phyloP scores from a whole-genome alignment of 2,797 vertebrate genomes.

The Sebastiscus tertius region DNA sequence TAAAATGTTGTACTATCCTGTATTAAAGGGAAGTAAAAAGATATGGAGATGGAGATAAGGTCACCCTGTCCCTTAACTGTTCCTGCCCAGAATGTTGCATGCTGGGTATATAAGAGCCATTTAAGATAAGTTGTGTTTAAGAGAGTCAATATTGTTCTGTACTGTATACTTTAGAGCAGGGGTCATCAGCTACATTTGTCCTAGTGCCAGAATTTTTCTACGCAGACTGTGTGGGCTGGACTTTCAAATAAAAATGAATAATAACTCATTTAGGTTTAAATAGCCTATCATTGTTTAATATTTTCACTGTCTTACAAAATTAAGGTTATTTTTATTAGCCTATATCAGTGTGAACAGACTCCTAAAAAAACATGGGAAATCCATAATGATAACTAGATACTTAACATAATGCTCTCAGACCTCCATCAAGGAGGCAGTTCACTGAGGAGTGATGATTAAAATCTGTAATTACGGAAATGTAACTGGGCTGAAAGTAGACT shows the following conservation, averaged over 20 bases:
- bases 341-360: too few relatives aligned
- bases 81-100: slow-evolving; percentile 39
- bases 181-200: background rate
- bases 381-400: too few relatives aligned
- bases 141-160: slow-evolving; percentile 31
- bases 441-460: too few relatives aligned
- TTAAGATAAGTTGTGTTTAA: slow-evolving; percentile 52
- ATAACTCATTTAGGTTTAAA: too few relatives aligned
- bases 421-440: too few relatives aligned
- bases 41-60: slow-evolving; percentile 33
- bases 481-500: too few relatives aligned
- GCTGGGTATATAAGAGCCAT: slow-evolving; percentile 46
- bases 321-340: too few relatives aligned
- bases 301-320: background rate
- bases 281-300: background rate
- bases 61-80: slow-evolving; percentile 43
- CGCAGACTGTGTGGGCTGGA: too few relatives aligned
- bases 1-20: background rate
- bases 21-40: background rate
- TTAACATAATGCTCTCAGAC: too few relatives aligned
- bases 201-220: background rate
- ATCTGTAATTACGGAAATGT: too few relatives aligned
- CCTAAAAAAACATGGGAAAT: too few relatives aligned
- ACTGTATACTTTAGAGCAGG: background rate
- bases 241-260: too few relatives aligned